Evolutionary conservation across 1,140 invertebrate species (phyloP).

Genomic region (Brachionus sp.): DNA sequence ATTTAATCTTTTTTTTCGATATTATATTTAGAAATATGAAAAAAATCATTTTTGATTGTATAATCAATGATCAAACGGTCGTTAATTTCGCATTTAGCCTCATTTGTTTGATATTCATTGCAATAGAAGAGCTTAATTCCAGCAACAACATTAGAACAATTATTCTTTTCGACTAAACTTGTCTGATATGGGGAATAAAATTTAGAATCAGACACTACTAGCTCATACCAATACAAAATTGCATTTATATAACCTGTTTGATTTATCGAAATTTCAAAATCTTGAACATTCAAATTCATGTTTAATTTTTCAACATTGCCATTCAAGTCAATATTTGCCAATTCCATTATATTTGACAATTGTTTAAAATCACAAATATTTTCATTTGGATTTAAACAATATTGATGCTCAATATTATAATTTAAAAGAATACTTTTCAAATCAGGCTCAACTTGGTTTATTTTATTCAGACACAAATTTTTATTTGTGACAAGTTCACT

Average conservation of each 20-base stretch:
- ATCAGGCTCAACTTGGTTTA: background rate
- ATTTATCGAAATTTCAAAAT: background rate
- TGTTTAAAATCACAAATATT: conserved; percentile 3
- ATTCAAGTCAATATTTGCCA: background rate
- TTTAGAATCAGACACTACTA: background rate
- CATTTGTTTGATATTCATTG: background rate
- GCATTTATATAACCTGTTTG: conserved; percentile 2
- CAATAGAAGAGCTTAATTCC: background rate
- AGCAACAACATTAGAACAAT: conserved; percentile 14
- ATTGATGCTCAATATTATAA: conserved; percentile 19
- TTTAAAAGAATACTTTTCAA: background rate
- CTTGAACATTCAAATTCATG: background rate
- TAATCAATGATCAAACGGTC: background rate
- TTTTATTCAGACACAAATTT: conserved; percentile 11
- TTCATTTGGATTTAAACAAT: background rate
- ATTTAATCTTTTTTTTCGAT: background rate
- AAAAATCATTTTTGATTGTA: background rate
- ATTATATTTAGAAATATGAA: background rate
- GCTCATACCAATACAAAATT: conserved; percentile 8
- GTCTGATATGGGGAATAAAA: background rate
- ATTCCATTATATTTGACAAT: background rate
- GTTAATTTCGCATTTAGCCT: background rate
- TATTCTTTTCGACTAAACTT: background rate
- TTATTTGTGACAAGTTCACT: background rate
- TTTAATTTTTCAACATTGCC: background rate